Conservation (phyloP, 2,113 vertebrate species). For the Cyphomyrus discorhynchus region DNA sequence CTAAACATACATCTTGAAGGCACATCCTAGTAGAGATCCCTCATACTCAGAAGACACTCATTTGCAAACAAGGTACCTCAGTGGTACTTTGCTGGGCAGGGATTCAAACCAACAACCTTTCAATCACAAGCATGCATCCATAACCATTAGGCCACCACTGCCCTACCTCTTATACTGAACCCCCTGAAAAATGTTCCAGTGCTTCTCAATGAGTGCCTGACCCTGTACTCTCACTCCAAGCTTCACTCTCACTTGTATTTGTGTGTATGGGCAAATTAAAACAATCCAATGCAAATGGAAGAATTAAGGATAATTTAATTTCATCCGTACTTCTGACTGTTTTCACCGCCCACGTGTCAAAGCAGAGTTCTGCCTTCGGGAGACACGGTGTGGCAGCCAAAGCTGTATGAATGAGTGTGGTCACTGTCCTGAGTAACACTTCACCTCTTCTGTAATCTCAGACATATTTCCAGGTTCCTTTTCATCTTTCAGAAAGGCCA, state of each 20-base stretch:
- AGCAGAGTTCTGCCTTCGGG: not conserved
- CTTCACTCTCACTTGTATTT: not conserved
- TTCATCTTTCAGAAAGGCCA: not conserved
- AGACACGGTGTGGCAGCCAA: not conserved
- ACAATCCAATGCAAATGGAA: not conserved
- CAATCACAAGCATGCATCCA: not conserved
- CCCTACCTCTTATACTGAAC: not conserved
- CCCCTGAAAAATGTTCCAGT: not conserved
- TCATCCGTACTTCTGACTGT: not conserved
- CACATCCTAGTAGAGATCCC: slow-evolving; percentile 10
- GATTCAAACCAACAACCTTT: too few relatives aligned
- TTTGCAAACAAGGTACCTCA: not conserved
- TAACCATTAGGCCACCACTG: not conserved
- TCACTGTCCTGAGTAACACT: not conserved
- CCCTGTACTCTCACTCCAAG: not conserved
- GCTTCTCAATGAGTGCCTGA: not conserved
- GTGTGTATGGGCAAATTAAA: not conserved
- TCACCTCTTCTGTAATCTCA: not conserved
- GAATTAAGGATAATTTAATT: not conserved
- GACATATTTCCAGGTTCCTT: not conserved
- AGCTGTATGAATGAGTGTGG: not conserved
- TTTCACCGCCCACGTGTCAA: not conserved
- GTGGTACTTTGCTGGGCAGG: too few relatives aligned
- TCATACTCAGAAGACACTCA: not conserved
- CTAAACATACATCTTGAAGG: not conserved